A percentile compares a stretch with the other conserved stretches of the same genome.
phyloP scores from a whole-genome alignment of 2,797 vertebrate genomes.

The Scolopax bukidnonensis region DNA sequence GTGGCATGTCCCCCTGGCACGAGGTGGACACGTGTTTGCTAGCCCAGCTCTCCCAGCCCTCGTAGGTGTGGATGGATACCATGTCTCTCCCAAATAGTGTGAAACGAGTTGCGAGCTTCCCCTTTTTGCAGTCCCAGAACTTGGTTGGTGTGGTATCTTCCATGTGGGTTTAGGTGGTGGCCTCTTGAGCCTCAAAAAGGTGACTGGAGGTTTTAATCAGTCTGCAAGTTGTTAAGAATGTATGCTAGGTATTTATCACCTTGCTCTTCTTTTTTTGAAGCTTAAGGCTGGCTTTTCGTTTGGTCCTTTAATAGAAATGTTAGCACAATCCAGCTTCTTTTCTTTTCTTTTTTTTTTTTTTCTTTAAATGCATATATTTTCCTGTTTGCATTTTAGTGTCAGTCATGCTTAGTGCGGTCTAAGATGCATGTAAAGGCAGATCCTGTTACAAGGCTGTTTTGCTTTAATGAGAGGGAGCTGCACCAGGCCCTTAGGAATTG shows the following conservation, averaged over 20 bases:
- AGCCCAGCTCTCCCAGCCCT: not conserved
- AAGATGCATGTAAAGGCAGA: not conserved
- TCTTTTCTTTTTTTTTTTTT: not conserved
- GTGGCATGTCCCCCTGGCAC: not conserved
- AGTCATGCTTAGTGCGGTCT: not conserved
- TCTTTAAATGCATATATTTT: not conserved
- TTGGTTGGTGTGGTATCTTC: not conserved
- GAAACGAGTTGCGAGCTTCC: not conserved
- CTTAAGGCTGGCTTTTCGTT: not conserved
- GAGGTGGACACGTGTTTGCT: fast-evolving
- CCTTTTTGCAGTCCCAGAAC: not conserved
- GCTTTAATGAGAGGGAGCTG: not conserved
- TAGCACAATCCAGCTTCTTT: not conserved
- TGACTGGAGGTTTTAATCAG: not conserved
- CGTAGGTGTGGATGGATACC: fast-evolving
- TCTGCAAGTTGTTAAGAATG: not conserved
- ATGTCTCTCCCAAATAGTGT: not conserved
- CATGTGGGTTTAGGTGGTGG: fast-evolving
- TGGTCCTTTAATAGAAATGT: not conserved
- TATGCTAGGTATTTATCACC: not conserved
- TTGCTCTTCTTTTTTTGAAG: not conserved
- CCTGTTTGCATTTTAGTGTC: not conserved
- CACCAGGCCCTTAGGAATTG: not conserved
- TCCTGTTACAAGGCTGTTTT: not conserved
- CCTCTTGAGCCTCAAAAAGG: not conserved